phyloP scores from a whole-genome alignment of 1,140 invertebrate species.

The Micrasema minimum region DNA sequence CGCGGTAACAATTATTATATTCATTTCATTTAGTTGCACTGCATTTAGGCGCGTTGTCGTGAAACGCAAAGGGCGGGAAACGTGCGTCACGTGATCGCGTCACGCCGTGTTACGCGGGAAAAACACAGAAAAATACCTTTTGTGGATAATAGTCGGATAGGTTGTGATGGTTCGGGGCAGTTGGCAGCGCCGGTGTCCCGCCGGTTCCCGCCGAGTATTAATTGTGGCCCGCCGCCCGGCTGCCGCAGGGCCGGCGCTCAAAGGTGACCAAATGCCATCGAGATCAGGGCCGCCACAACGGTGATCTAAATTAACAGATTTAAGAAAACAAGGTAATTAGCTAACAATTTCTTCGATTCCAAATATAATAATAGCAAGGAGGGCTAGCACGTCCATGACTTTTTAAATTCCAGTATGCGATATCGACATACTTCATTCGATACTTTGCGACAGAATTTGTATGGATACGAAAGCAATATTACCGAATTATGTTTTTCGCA shows the following conservation, averaged over 20 bases:
- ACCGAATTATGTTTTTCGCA: neutral
- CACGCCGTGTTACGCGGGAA: neutral
- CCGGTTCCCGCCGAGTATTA: conserved; percentile 21
- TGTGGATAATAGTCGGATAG: conserved; percentile 12
- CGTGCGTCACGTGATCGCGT: neutral
- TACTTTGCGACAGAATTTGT: too few relatives aligned
- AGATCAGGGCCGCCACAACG: conserved; percentile 3
- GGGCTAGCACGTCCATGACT: neutral
- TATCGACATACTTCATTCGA: too few relatives aligned
- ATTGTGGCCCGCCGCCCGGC: conserved; percentile 15
- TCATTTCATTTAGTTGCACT: too few relatives aligned
- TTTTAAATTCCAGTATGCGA: too few relatives aligned
- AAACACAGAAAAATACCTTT: conserved; percentile 27
- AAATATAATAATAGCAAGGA: neutral
- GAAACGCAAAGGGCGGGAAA: neutral
- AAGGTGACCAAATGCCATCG: conserved; percentile 33
- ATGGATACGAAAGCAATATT: neutral
- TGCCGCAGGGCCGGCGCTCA: conserved; percentile 25
- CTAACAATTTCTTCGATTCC: neutral
- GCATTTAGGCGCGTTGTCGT: neutral
- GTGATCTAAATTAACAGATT: neutral
- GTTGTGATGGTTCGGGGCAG: conserved; percentile 10
- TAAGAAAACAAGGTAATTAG: neutral
- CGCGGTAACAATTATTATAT: too few relatives aligned
- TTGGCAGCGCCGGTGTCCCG: conserved; percentile 22